Evolutionary conservation across 1,140 invertebrate genomes (phyloP).

Genomic region (Drosophila busckii): DNA sequence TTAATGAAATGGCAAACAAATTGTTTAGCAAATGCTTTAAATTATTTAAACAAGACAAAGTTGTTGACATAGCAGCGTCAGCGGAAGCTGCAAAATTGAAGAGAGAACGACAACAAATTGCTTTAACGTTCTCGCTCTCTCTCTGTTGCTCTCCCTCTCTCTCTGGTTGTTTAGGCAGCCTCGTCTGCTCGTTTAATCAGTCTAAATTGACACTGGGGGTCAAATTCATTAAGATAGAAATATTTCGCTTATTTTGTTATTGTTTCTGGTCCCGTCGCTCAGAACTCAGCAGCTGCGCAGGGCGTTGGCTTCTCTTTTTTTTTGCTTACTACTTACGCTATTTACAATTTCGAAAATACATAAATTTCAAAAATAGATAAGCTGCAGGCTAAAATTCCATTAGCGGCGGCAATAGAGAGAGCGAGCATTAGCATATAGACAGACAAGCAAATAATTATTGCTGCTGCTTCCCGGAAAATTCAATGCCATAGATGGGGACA

Average conservation of each 20-base stretch:
- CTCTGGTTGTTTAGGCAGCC: constrained; percentile 16
- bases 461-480: constrained; percentile 24
- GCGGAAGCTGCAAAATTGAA: no score
- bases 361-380: constrained; percentile 60
- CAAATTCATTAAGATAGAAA: constrained; percentile 76
- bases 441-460: constrained; percentile 21
- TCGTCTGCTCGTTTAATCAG: constrained; percentile 65
- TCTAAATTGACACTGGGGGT: constrained; percentile 77
- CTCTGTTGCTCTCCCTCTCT: not conserved
- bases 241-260: constrained; percentile 67
- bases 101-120: constrained; percentile 5
- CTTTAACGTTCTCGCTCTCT: not conserved
- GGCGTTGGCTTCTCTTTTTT: constrained; percentile 41
- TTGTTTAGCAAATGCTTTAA: no score
- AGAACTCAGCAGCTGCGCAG: constrained; percentile 9
- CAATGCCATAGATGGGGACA: constrained; percentile 8
- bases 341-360: constrained; percentile 50
- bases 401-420: constrained; percentile 7
- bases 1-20: no score
- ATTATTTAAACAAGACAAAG: no score
- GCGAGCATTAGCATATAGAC: constrained; percentile 15
- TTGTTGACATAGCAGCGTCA: no score
- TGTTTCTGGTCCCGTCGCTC: constrained; percentile 23
- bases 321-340: constrained; percentile 12
- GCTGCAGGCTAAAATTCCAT: constrained; percentile 59